phyloP scores from a whole-genome alignment of 2,113 vertebrate species.

The Pomatorhinus ruficollis region DNA sequence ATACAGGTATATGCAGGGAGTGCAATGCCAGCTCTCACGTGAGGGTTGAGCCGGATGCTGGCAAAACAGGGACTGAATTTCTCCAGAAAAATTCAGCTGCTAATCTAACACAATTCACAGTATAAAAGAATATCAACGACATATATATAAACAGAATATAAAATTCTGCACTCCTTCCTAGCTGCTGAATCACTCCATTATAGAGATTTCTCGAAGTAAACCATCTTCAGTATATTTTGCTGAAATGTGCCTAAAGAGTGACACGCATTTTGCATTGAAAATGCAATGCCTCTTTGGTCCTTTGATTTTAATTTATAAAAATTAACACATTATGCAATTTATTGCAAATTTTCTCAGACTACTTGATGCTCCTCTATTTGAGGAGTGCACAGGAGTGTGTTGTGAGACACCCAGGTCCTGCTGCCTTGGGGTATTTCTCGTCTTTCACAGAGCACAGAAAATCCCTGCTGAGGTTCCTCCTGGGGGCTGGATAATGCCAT shows the following conservation, averaged over 20 bases:
- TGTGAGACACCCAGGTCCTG: not conserved
- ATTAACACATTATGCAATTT: not conserved
- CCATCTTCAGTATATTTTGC: not conserved
- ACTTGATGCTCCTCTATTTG: not conserved
- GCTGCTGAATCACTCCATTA: not conserved
- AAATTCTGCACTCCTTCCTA: not conserved
- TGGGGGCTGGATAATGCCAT: slow-evolving; percentile 41
- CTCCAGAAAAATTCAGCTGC: not conserved
- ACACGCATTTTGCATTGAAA: not conserved
- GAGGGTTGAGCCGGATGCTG: not conserved
- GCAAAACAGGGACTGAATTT: not conserved
- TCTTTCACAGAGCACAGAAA: not conserved
- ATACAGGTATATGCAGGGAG: not conserved
- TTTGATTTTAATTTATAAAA: not conserved
- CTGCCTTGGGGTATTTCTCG: not conserved
- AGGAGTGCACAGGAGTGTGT: not conserved
- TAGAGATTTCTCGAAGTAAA: not conserved
- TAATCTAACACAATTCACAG: not conserved
- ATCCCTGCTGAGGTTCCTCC: not conserved
- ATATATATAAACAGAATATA: not conserved
- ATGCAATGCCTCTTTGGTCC: not conserved
- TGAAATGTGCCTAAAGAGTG: not conserved
- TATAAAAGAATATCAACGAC: not conserved
- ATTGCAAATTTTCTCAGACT: not conserved
- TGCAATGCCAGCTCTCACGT: not conserved